phyloP scores from a whole-genome alignment of 1,140 invertebrate species.

The Psilanteris sp. region DNA sequence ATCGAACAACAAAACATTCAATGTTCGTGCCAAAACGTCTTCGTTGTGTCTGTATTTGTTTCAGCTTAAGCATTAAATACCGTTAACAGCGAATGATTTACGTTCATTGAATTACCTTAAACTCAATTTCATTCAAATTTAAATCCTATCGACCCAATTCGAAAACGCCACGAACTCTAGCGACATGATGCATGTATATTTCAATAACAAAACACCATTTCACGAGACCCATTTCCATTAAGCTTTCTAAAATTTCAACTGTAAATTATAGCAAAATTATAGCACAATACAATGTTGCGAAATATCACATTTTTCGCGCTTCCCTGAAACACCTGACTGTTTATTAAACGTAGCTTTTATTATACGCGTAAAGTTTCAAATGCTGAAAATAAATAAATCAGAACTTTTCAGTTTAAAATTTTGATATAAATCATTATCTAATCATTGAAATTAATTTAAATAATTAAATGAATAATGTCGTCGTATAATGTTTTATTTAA shows the following conservation, averaged over 20 bases:
- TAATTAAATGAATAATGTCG: too few species aligned
- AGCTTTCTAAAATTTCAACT: slow-evolving; percentile 33
- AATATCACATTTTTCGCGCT: not conserved
- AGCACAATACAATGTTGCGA: slow-evolving; percentile 1
- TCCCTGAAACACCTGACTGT: too few species aligned
- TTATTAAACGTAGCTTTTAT: too few species aligned
- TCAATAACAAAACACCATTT: slow-evolving; percentile 49
- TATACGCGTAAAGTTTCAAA: too few species aligned
- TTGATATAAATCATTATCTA: too few species aligned
- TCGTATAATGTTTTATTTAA: too few species aligned
- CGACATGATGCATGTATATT: slow-evolving; percentile 17
- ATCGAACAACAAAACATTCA: too few species aligned
- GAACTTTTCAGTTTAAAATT: too few species aligned
- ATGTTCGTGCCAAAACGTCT: too few species aligned
- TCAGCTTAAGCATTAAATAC: slow-evolving; percentile 28
- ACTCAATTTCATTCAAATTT: slow-evolving; percentile 55
- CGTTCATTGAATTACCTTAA: slow-evolving; percentile 46
- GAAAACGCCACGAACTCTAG: slow-evolving; percentile 19
- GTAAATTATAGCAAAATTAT: slow-evolving; percentile 25
- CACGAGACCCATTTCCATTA: slow-evolving; percentile 28
- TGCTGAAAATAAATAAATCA: too few species aligned
- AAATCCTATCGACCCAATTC: slow-evolving; percentile 51
- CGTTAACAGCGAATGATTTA: slow-evolving; percentile 28
- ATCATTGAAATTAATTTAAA: too few species aligned
- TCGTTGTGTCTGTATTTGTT: too few species aligned